These are phyloP conservation scores for Carcina quercana DNA, from an alignment of 2,888 invertebrate species.

Conservation along the genomic window DNA sequence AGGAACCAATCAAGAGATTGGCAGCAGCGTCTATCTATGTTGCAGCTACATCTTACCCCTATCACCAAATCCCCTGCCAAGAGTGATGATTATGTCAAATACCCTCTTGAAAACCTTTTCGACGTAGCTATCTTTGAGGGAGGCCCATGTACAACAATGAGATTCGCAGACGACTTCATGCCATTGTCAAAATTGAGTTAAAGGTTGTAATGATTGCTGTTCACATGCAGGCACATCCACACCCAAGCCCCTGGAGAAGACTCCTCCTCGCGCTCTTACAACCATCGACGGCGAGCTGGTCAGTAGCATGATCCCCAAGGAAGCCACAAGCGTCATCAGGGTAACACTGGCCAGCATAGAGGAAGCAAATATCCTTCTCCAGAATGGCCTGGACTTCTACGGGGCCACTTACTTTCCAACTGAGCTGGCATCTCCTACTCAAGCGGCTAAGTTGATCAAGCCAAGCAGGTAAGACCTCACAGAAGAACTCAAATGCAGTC, in stretches of 20 bases:
- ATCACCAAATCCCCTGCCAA: no score
- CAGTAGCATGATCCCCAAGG: conserved; percentile 70
- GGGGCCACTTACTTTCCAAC: conserved; percentile 92
- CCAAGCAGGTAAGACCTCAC: conserved; percentile 64
- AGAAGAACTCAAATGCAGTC: no score
- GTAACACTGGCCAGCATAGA: conserved; percentile 84
- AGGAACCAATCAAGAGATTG: no score
- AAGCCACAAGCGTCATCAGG: conserved; percentile 79
- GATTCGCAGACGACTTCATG: no score
- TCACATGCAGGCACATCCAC: conserved; percentile 53
- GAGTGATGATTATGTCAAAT: no score
- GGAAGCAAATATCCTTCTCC: conserved; percentile 84
- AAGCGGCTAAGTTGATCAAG: conserved; percentile 75
- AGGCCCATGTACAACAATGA: no score
- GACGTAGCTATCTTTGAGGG: no score
- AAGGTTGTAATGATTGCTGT: no score
- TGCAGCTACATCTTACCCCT: no score
- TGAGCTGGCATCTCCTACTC: conserved; percentile 80
- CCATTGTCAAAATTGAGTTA: no score
- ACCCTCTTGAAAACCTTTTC: no score
- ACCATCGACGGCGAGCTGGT: conserved; percentile 63
- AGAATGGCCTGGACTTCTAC: conserved; percentile 90
- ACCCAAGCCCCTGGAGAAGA: conserved; percentile 56
- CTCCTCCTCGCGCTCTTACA: conserved; percentile 49
- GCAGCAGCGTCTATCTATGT: no score